Conservation (phyloP, 2,888 invertebrate genomes). For the Callyntrura guangdongensis region DNA sequence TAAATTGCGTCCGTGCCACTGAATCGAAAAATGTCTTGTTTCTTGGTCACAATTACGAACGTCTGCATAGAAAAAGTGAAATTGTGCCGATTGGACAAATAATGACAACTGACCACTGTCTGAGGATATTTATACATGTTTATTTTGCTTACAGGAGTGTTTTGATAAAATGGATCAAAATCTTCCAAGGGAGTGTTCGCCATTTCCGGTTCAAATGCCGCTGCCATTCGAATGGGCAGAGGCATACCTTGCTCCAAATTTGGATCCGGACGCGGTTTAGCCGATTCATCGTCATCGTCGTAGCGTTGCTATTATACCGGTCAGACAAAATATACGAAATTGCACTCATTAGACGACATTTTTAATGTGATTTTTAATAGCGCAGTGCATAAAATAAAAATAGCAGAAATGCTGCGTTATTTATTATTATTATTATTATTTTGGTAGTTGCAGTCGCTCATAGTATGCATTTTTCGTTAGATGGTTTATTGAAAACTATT, state of each 20-base stretch:
- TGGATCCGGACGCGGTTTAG: constrained; percentile 98
- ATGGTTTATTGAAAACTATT: no score
- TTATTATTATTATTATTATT: no score
- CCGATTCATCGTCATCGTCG: constrained; percentile 98
- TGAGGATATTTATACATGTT: no score
- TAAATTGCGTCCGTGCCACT: constrained; percentile 98
- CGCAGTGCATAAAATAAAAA: no score
- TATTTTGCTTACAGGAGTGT: no score
- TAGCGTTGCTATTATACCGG: no score
- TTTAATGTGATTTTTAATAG: no score
- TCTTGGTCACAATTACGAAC: constrained; percentile 99
- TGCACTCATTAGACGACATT: no score
- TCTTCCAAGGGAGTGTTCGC: constrained; percentile 65
- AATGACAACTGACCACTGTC: constrained; percentile 37
- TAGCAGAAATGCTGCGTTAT: no score
- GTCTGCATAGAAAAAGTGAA: constrained; percentile 90
- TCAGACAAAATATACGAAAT: no score
- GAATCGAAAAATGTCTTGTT: constrained; percentile 99
- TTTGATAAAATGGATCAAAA: constrained; percentile 54
- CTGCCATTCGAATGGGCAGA: constrained; percentile 97
- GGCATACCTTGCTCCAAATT: constrained; percentile 98
- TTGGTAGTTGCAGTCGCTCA: no score
- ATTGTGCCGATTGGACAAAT: background rate
- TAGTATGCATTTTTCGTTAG: no score
- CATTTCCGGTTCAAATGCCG: constrained; percentile 95